Base-by-base conservation (phyloP, 2,113 vertebrate species). In the Paramormyrops kingsleyae region DNA sequence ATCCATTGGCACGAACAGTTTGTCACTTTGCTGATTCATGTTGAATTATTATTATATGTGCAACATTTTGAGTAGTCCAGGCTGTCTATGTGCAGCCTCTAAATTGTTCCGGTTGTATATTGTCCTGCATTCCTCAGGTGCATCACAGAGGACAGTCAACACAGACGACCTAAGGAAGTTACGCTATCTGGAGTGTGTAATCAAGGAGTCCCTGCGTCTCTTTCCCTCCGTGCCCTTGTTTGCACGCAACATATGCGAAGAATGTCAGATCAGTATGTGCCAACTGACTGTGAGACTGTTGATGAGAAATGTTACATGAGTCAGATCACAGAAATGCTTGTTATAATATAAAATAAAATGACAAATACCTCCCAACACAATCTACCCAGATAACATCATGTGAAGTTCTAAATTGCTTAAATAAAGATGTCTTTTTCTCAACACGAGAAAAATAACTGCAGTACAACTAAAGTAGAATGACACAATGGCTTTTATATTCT, bases 181-280 rank as follows among this genome's bases (percentile, higher is more conserved):
- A 19, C 94, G 92, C 2, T 98, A 97, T 88, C 95, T 98, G 90
- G 97, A 97, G 5, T 97, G 96, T 91, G 96, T 97, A 90, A 94
- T 97, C 90, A 98, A 98, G 93, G 97, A 98, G 94, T 94, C 94
- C 21, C 96, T 97, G 91, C 95, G 97, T 2, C 27, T 97, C 88
- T 98, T 95, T 66, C 97, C 97, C 50, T 93, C 97, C 3, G 97
- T 97, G 91, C 97, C 97, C 0, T 4, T 97, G 1, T 96, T 97
- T 93, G 97, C 92, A 6, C 95, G 97, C 10, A 91, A 86, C 84
- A 92, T 97, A 87, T 95, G 56, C 83, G 96, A 97, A 88, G 94
- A 96, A 47, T 97, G 97, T 92, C 89, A 5, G 88, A 92, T 97
- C 46, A 92, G 97, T 97, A 94, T 92, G 96, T 91, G 83, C 59